Percentiles rank a stretch among this genome's conserved stretches.
Conservation (phyloP, 2,113 vertebrate species). For the Platysternon megacephalum region DNA sequence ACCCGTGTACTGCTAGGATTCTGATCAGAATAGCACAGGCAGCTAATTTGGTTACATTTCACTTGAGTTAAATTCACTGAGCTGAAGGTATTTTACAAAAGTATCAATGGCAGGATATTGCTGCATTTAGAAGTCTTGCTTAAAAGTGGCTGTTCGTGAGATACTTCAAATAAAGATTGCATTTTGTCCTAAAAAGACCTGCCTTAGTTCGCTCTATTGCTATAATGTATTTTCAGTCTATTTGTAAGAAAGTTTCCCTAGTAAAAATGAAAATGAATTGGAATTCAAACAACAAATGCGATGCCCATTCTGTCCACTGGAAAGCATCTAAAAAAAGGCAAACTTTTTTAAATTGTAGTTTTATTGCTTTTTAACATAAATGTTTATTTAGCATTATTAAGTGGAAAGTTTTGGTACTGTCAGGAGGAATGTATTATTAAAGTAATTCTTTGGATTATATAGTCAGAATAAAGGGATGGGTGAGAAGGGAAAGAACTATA, state of each 20-base stretch:
- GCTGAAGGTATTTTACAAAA: not conserved
- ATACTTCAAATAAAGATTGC: not conserved
- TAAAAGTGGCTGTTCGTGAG: not conserved
- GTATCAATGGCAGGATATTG: not conserved
- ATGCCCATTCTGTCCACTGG: not conserved
- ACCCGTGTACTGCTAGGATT: fast-evolving
- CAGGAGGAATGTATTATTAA: not conserved
- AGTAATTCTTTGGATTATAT: not conserved
- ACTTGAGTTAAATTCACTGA: not conserved
- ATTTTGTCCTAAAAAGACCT: not conserved
- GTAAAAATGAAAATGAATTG: not conserved
- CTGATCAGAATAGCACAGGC: not conserved
- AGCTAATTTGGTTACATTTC: not conserved
- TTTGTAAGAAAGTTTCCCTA: not conserved
- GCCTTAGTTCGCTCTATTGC: not conserved
- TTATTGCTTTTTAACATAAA: not conserved
- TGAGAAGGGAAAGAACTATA: not conserved
- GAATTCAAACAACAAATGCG: not conserved
- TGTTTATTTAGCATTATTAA: not conserved
- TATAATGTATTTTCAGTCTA: not conserved
- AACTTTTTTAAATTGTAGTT: not conserved
- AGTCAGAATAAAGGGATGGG: not conserved
- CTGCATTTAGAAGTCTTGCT: not conserved
- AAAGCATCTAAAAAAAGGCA: not conserved
- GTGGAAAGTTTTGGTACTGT: not conserved